Percentiles rank a stretch among this genome's conserved stretches.
Conservation (phyloP, 1,140 invertebrate genomes). For the Tenebrio molitor region DNA sequence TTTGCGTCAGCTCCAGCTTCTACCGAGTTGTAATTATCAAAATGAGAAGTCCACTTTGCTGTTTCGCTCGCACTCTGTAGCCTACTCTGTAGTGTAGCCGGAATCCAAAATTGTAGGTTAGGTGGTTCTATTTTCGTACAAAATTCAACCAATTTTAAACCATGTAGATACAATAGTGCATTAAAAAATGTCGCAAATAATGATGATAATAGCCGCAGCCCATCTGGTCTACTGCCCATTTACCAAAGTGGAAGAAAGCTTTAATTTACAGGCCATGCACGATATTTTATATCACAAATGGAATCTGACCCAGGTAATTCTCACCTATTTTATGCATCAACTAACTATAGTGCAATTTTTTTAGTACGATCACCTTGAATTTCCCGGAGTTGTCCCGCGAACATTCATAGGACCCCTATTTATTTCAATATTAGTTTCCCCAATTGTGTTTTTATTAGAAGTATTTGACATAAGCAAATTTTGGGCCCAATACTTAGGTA, state of each 20-base stretch:
- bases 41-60: too few species aligned
- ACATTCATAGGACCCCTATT: conserved; percentile 95
- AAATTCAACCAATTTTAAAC: conserved; percentile 49
- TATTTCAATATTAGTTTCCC: conserved; percentile 84
- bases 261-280: conserved; percentile 98
- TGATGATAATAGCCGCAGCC: conserved; percentile 73
- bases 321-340: neutral
- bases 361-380: conserved; percentile 98
- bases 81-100: too few species aligned
- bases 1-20: too few species aligned
- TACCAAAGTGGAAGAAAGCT: conserved; percentile 99
- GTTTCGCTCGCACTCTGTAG: too few species aligned
- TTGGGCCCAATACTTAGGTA: conserved; percentile 92
- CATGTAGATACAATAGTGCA: conserved; percentile 54
- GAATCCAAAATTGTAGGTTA: conserved; percentile 52
- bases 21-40: too few species aligned
- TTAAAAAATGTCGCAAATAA: conserved; percentile 64
- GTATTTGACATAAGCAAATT: conserved; percentile 86
- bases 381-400: conserved; percentile 97
- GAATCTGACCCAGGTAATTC: conserved; percentile 84
- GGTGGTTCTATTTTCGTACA: conserved; percentile 53
- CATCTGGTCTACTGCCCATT: conserved; percentile 93
- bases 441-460: conserved; percentile 79
- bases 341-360: too few species aligned
- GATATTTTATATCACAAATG: conserved; percentile 92